Conservation (phyloP, 2,113 vertebrate species). For the Reinhardtius hippoglossoides region DNA sequence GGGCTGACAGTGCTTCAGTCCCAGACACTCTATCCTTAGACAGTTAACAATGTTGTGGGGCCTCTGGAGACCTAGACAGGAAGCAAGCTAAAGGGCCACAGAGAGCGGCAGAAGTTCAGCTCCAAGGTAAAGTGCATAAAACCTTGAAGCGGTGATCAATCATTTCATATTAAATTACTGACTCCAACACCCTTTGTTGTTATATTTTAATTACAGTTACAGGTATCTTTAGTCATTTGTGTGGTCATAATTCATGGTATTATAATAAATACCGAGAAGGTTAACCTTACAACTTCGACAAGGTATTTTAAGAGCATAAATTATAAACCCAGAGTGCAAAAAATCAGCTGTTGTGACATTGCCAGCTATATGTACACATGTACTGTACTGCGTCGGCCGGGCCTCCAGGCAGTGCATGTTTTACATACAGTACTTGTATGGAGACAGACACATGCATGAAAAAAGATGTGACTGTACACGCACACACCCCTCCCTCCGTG, state of each 20-base stretch:
- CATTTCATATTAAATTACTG: constrained; percentile 62
- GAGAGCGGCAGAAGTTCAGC: constrained; percentile 89
- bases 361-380: constrained; percentile 11
- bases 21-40: constrained; percentile 79
- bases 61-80: constrained; percentile 86
- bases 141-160: constrained; percentile 88
- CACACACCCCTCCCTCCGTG: constrained; percentile 29
- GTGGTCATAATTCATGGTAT: constrained; percentile 56
- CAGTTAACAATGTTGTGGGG: constrained; percentile 81
- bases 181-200: constrained; percentile 33
- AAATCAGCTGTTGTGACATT: constrained; percentile 49
- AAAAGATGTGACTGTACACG: constrained; percentile 40
- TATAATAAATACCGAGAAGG: constrained; percentile 84
- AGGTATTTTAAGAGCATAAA: constrained; percentile 87
- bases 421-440: constrained; percentile 47
- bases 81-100: constrained; percentile 85
- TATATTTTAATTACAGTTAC: constrained; percentile 38
- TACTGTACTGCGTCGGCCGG: constrained; percentile 21
- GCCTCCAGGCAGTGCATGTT: constrained; percentile 68
- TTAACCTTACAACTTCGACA: constrained; percentile 85
- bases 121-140: constrained; percentile 91
- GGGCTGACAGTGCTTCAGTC: constrained; percentile 55
- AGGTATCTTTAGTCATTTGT: constrained; percentile 41
- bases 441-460: constrained; percentile 40
- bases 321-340: constrained; percentile 79